phyloP scores from a whole-genome alignment of 2,113 vertebrate species.

The Puma concolor region DNA sequence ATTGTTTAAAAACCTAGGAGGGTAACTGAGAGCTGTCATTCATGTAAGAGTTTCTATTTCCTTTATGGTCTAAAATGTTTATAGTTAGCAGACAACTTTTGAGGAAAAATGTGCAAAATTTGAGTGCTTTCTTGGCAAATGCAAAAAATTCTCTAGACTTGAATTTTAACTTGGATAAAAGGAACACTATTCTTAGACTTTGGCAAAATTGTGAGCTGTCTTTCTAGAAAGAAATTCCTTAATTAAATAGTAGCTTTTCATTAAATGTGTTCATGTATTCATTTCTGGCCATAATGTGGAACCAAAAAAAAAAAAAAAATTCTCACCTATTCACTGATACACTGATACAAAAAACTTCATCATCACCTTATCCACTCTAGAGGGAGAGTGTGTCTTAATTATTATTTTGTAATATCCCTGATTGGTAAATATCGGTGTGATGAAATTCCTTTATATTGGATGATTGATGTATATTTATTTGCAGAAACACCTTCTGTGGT shows the following conservation, averaged over 20 bases:
- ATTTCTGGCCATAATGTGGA: constrained; percentile 44
- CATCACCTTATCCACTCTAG: constrained; percentile 63
- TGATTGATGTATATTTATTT: constrained; percentile 70
- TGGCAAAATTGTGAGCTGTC: background rate
- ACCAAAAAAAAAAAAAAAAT: background rate
- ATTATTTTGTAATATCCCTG: constrained; percentile 71
- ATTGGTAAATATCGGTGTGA: constrained; percentile 72
- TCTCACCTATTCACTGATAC: background rate
- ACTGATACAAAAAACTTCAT: background rate
- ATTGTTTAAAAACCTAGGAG: constrained; percentile 25
- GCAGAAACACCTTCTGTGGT: constrained; percentile 51
- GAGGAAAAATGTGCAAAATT: constrained; percentile 23
- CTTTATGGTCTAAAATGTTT: background rate
- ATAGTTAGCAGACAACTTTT: background rate
- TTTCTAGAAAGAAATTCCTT: background rate
- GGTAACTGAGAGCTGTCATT: background rate
- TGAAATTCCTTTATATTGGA: constrained; percentile 52
- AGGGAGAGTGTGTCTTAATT: constrained; percentile 67
- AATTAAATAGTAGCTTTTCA: constrained; percentile 9
- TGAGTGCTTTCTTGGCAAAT: constrained; percentile 49
- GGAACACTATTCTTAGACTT: background rate
- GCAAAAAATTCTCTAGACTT: background rate
- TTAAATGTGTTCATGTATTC: background rate
- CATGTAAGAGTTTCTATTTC: background rate
- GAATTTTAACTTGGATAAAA: background rate